These are phyloP conservation scores for Macropodus opercularis DNA, from an alignment of 2,797 vertebrate species.

Conservation along the genomic window DNA sequence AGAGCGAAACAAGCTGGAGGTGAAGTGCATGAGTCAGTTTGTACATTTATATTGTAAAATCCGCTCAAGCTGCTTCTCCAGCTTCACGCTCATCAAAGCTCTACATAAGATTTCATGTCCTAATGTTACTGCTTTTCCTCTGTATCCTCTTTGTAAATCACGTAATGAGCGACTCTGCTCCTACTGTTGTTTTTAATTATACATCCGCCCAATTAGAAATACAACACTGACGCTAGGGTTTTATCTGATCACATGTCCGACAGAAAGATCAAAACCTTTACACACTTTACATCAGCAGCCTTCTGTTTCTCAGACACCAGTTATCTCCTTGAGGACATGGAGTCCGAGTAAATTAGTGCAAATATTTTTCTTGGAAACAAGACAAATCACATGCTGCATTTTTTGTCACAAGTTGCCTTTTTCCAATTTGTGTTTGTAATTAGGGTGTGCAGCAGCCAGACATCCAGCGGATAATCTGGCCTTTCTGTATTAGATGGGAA, in stretches of 20 bases:
- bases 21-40: slow-evolving; percentile 32
- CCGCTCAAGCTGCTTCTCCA: slow-evolving; percentile 6
- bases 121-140: slow-evolving; percentile 35
- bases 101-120: slow-evolving; percentile 34
- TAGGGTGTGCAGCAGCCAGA: slow-evolving; percentile 76
- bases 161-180: slow-evolving; percentile 60
- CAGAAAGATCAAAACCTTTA: slow-evolving; percentile 51
- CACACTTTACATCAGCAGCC: slow-evolving; percentile 43
- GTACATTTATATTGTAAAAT: slow-evolving; percentile 40
- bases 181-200: slow-evolving; percentile 62
- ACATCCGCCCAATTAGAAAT: slow-evolving; percentile 68
- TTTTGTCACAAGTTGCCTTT: slow-evolving; percentile 77
- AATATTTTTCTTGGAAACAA: slow-evolving; percentile 63
- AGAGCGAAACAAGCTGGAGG: slow-evolving; percentile 42
- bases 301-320: slow-evolving; percentile 27
- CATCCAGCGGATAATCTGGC: slow-evolving; percentile 81
- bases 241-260: slow-evolving; percentile 62
- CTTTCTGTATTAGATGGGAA: slow-evolving; percentile 80
- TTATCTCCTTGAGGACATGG: slow-evolving; percentile 54
- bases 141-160: slow-evolving; percentile 55
- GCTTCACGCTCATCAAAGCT: slow-evolving; percentile 35
- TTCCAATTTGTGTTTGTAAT: slow-evolving; percentile 82
- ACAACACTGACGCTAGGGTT: slow-evolving; percentile 42
- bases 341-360: slow-evolving; percentile 58
- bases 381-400: slow-evolving; percentile 55